Evolutionary conservation across 1,140 invertebrate genomes (phyloP).

Genomic region (Bombyx mori): ASM3026992v2 NC_085108.1:2638001-2638500

Average conservation of each 20-base stretch:
- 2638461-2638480: slow-evolving; percentile 4
- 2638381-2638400: slow-evolving; percentile 26
- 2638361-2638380: slow-evolving; percentile 26
- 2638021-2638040: too few species aligned
- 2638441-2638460: slow-evolving; percentile 10
- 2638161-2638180: neutral
- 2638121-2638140: too few species aligned
- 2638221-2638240: neutral
- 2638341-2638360: slow-evolving; percentile 24
- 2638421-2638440: slow-evolving; percentile 6
- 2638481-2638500: too few species aligned
- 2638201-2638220: neutral
- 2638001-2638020: too few species aligned
- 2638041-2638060: too few species aligned
- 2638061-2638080: too few species aligned
- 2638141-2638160: neutral
- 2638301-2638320: neutral
- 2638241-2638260: neutral
- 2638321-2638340: slow-evolving; percentile 9
- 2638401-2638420: slow-evolving; percentile 20
- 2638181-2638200: neutral
- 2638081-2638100: too few species aligned
- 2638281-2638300: too few species aligned
- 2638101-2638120: too few species aligned
- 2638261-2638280: too few species aligned